A percentile compares a stretch with the other conserved stretches of the same genome.
Evolutionary conservation across 2,797 vertebrate species (phyloP).

Genomic region (Danio choprae): DNA sequence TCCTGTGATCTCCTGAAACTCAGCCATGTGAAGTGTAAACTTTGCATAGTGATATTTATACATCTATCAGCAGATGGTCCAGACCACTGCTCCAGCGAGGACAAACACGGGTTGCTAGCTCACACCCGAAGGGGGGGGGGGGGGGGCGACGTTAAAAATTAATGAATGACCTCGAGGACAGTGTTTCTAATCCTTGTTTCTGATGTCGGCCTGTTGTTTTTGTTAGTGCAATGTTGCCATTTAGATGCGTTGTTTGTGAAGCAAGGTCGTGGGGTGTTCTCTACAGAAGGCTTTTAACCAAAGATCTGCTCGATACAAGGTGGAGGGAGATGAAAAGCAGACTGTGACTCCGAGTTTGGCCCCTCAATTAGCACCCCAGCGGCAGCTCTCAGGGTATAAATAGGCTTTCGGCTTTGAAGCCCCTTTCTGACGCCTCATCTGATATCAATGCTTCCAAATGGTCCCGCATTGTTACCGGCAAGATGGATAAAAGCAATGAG

Average conservation of each 20-base stretch:
- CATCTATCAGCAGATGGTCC: conserved; percentile 48
- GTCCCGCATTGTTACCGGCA: conserved; percentile 3
- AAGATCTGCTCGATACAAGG: conserved; percentile 42
- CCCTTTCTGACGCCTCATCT: conserved; percentile 45
- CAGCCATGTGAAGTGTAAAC: conserved; percentile 20
- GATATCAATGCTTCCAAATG: conserved; percentile 53
- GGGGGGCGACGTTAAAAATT: conserved; percentile 57
- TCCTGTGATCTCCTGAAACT: conserved; percentile 23
- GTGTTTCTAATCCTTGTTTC: conserved; percentile 47
- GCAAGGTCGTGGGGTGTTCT: conserved; percentile 44
- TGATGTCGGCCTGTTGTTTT: conserved; percentile 41
- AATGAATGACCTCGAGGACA: conserved; percentile 48
- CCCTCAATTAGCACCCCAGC: conserved; percentile 56
- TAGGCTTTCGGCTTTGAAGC: conserved; percentile 57
- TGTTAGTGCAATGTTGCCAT: conserved; percentile 53
- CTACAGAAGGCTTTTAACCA: conserved; percentile 60
- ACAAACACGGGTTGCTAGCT: conserved; percentile 39
- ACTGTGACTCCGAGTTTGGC: conserved; percentile 42
- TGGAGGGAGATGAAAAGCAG: conserved; percentile 55
- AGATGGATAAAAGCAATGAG: conserved; percentile 26
- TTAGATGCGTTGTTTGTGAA: conserved; percentile 49
- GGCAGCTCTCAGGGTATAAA: conserved; percentile 54
- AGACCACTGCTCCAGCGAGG: conserved; percentile 36
- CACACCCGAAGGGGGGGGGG: conserved; percentile 38
- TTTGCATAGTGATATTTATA: conserved; percentile 46